Percentiles rank a stretch among this genome's conserved stretches.
These are phyloP conservation scores for Anhinga anhinga DNA, from an alignment of 2,113 vertebrate genomes.

Conservation along the genomic window DNA sequence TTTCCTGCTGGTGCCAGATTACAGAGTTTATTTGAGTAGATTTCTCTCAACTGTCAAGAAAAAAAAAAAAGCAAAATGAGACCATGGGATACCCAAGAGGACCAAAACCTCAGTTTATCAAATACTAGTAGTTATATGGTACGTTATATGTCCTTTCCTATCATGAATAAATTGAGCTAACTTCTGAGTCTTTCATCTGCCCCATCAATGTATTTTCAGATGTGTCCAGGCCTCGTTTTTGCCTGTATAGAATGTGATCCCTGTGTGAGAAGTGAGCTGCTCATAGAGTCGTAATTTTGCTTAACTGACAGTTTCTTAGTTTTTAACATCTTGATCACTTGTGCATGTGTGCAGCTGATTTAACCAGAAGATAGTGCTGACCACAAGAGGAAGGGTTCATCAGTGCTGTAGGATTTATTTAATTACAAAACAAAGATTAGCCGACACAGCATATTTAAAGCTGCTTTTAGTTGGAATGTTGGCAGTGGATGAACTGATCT, in stretches of 20 bases:
- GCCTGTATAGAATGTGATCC: not conserved
- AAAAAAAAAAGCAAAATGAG: not conserved
- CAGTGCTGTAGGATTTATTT: constrained; percentile 46
- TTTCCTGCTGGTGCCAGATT: not conserved
- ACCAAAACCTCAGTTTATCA: not conserved
- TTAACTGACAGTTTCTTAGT: not conserved
- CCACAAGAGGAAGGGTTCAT: constrained; percentile 45
- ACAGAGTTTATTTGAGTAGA: not conserved
- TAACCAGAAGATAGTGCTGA: constrained; percentile 39
- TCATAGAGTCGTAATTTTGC: not conserved
- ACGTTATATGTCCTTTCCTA: not conserved
- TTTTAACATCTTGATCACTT: not conserved
- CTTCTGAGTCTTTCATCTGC: not conserved
- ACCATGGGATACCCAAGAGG: not conserved
- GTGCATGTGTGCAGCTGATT: not conserved
- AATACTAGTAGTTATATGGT: not conserved
- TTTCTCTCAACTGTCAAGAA: not conserved
- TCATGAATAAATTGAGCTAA: not conserved
- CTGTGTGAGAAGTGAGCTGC: not conserved
- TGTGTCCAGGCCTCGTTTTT: not conserved
- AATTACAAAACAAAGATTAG: constrained; percentile 56
- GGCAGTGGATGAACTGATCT: constrained; percentile 31
- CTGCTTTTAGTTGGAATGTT: constrained; percentile 50
- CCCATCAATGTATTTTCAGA: not conserved
- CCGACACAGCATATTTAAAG: constrained; percentile 45